Evolutionary conservation across 2,888 invertebrate genomes (phyloP).

Genomic region (Apocheima hispidaria): DNA sequence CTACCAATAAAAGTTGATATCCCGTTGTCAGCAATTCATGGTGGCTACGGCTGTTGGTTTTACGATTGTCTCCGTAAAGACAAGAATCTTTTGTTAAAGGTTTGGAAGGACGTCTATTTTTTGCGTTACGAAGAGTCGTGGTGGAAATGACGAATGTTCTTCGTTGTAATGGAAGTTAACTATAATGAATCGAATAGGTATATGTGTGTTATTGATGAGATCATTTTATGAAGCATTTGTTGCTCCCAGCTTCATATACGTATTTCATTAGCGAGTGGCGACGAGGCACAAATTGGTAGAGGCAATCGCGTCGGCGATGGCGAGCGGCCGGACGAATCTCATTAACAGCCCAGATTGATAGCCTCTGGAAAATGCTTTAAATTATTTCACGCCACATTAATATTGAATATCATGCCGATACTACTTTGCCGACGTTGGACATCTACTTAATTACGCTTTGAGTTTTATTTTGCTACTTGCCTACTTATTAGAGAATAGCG

Average conservation of each 20-base stretch:
- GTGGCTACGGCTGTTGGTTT: conserved; percentile 45
- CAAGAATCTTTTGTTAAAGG: conserved; percentile 40
- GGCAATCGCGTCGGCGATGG: conserved; percentile 59
- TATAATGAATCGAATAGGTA: conserved; percentile 30
- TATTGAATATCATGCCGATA: conserved; percentile 71
- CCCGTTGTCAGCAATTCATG: conserved; percentile 48
- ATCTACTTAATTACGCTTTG: conserved; percentile 50
- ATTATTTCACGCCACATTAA: conserved; percentile 81
- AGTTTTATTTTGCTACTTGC: conserved; percentile 29
- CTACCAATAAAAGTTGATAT: conserved; percentile 46
- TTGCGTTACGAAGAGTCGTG: conserved; percentile 35
- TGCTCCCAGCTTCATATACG: conserved; percentile 38
- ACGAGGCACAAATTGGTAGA: conserved; percentile 77
- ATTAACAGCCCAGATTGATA: conserved; percentile 81
- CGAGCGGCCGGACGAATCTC: conserved; percentile 74
- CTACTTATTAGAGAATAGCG: conserved; percentile 19
- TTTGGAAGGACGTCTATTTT: conserved; percentile 39
- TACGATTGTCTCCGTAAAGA: conserved; percentile 44
- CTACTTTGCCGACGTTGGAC: conserved; percentile 47
- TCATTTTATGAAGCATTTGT: conserved; percentile 48
- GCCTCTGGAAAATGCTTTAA: conserved; percentile 77
- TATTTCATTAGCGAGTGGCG: conserved; percentile 75
- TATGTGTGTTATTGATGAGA: conserved; percentile 30
- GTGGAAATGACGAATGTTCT: conserved; percentile 34
- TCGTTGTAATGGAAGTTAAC: conserved; percentile 21